Conservation (phyloP, 2,797 vertebrate species). For the Borostomias antarcticus region DNA sequence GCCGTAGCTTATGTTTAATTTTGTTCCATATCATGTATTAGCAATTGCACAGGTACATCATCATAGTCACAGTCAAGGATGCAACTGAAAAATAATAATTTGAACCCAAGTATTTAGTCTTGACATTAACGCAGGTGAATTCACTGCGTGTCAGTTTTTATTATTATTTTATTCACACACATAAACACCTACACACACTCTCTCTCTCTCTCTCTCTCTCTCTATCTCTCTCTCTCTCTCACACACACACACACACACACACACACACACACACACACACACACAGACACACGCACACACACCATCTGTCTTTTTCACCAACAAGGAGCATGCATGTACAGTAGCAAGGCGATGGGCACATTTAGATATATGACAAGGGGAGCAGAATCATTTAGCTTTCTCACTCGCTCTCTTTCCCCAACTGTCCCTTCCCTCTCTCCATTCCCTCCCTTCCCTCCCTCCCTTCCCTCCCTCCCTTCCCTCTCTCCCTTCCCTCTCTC, state of each 20-base stretch:
- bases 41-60: not conserved
- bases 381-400: conserved; percentile 25
- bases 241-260: conserved; percentile 5
- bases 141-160: conserved; percentile 27
- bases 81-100: not conserved
- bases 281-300: conserved; percentile 15
- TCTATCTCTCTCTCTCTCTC: conserved; percentile 7
- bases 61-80: not conserved
- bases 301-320: conserved; percentile 14
- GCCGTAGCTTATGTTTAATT: not conserved
- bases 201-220: conserved; percentile 4
- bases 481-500: not conserved
- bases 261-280: conserved; percentile 10
- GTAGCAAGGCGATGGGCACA: no score
- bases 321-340: conserved; percentile 9
- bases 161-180: conserved; percentile 16
- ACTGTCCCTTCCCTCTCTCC: conserved; percentile 2
- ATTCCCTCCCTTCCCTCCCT: not conserved
- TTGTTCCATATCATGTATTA: no score
- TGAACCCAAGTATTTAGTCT: not conserved
- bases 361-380: conserved; percentile 19
- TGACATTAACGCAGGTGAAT: conserved; percentile 12
- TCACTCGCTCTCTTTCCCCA: conserved; percentile 3
- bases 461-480: no score
- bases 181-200: no score